phyloP scores from a whole-genome alignment of 2,113 vertebrate genomes.

The Ochotona curzoniae region DNA sequence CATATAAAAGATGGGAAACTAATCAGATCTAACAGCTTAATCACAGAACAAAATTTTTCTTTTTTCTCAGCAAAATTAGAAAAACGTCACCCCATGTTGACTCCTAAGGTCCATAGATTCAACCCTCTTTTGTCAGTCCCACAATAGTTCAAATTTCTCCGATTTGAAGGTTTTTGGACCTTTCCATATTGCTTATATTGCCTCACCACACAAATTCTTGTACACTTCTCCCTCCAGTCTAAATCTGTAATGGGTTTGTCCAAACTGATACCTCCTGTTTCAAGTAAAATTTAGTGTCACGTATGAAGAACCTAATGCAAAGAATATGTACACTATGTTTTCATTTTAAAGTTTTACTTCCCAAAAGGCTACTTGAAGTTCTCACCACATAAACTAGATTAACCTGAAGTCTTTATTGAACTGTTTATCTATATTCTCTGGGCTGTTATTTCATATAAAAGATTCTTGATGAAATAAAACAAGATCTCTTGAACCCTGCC shows the following conservation, averaged over 20 bases:
- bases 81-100: neutral
- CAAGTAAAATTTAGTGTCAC: constrained; percentile 22
- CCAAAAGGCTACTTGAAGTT: constrained; percentile 58
- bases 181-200: constrained; percentile 38
- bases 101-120: constrained; percentile 8
- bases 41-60: constrained; percentile 6
- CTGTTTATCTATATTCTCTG: constrained; percentile 44
- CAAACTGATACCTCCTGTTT: constrained; percentile 38
- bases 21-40: constrained; percentile 26
- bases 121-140: constrained; percentile 21
- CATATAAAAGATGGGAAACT: constrained; percentile 21
- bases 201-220: constrained; percentile 3
- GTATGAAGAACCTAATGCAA: constrained; percentile 23
- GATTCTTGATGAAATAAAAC: constrained; percentile 65
- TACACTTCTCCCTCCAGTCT: constrained; percentile 20
- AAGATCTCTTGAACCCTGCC: constrained; percentile 71
- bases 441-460: constrained; percentile 58
- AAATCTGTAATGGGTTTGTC: constrained; percentile 47
- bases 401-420: constrained; percentile 45
- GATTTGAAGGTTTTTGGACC: constrained; percentile 28
- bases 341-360: constrained; percentile 57
- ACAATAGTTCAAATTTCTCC: neutral
- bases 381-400: constrained; percentile 51
- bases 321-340: constrained; percentile 35
- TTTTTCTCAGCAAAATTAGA: neutral